These are phyloP conservation scores for Thrips palmi DNA, from an alignment of 1,140 invertebrate genomes.

Conservation along the genomic window DNA sequence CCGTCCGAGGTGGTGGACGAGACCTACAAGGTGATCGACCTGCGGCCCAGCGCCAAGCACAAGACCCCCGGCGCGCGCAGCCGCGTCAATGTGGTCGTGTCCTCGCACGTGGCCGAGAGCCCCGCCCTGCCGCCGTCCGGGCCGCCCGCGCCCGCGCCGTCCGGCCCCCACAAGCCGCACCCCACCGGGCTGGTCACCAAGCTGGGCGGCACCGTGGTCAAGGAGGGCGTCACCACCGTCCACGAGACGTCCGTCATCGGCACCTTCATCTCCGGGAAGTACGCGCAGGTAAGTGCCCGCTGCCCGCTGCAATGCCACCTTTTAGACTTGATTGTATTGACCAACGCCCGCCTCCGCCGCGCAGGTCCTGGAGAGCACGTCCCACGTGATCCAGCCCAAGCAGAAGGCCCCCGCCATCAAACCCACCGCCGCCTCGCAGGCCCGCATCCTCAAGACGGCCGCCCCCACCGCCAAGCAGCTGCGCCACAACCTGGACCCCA, in stretches of 20 bases:
- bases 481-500: slow-evolving; percentile 35
- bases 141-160: slow-evolving; percentile 6
- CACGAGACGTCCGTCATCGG: slow-evolving; percentile 77
- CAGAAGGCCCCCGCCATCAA: slow-evolving; percentile 30
- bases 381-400: slow-evolving; percentile 13
- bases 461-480: slow-evolving; percentile 33
- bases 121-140: slow-evolving; percentile 3
- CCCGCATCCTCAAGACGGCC: slow-evolving; percentile 49
- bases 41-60: slow-evolving; percentile 7
- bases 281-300: slow-evolving; percentile 32
- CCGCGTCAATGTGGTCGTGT: no score
- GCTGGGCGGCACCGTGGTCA: slow-evolving; percentile 61
- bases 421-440: slow-evolving; percentile 33
- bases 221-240: slow-evolving; percentile 63
- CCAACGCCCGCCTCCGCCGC: not conserved
- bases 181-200: slow-evolving; percentile 61
- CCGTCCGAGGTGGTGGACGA: slow-evolving; percentile 62
- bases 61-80: not conserved
- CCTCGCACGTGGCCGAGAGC: no score
- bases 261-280: slow-evolving; percentile 71
- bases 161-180: slow-evolving; percentile 26
- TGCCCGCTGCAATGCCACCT: no score
- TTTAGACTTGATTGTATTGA: not conserved
- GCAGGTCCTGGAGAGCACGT: slow-evolving; percentile 56
- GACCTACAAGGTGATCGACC: slow-evolving; percentile 32